Percentiles rank a stretch among this genome's conserved stretches.
These are phyloP conservation scores for Hiodon tergisus DNA, from an alignment of 2,113 vertebrate genomes.

Conservation along the genomic window DNA sequence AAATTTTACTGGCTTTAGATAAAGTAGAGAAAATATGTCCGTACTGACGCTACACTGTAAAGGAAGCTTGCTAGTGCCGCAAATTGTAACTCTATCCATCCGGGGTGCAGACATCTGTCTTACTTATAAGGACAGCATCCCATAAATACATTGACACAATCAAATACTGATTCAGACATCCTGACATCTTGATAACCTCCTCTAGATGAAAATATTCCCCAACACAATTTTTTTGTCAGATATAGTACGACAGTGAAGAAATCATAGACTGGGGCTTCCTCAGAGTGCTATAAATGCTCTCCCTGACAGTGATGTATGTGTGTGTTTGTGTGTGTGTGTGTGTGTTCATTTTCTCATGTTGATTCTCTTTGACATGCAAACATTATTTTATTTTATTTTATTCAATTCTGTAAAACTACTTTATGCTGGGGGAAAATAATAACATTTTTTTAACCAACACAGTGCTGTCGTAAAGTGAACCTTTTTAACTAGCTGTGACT, in stretches of 20 bases:
- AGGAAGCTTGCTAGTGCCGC: neutral
- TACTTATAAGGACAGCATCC: constrained; percentile 25
- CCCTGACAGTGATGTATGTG: constrained; percentile 11
- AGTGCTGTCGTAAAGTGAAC: too few relatives aligned
- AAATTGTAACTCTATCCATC: constrained; percentile 1
- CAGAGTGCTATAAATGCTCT: constrained; percentile 26
- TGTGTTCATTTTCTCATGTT: too few relatives aligned
- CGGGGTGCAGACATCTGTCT: constrained; percentile 12
- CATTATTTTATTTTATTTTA: too few relatives aligned
- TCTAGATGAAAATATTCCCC: constrained; percentile 27
- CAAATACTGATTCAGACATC: constrained; percentile 18
- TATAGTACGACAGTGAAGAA: constrained; percentile 24
- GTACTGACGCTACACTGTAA: neutral
- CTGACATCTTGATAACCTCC: constrained; percentile 29
- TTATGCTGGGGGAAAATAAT: too few relatives aligned
- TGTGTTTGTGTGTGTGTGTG: neutral
- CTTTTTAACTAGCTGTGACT: too few relatives aligned
- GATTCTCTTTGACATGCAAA: too few relatives aligned
- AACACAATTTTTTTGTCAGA: constrained; percentile 22
- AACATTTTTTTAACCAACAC: too few relatives aligned
- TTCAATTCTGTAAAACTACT: too few relatives aligned
- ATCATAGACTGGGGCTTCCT: constrained; percentile 21
- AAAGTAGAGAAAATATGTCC: too few relatives aligned
- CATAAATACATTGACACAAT: constrained; percentile 18
- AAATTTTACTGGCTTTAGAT: neutral